Conservation (phyloP, 2,888 invertebrate genomes). For the Boloria euphrosyne region DNA sequence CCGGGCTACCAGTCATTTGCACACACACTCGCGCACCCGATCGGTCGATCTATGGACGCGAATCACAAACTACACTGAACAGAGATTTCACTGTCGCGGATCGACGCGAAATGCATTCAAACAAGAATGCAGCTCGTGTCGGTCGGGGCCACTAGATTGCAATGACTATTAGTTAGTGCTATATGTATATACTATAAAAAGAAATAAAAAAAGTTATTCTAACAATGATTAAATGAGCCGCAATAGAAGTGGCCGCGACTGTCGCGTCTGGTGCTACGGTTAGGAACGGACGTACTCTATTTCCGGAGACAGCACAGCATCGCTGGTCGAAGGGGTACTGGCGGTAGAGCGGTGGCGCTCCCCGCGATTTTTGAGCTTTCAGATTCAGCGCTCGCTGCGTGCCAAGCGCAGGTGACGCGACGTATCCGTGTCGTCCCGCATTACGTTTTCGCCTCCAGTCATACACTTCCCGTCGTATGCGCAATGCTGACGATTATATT, state of each 20-base stretch:
- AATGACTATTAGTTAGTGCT: constrained; percentile 38
- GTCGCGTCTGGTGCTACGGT: constrained; percentile 42
- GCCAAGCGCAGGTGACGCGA: constrained; percentile 43
- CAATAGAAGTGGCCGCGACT: constrained; percentile 68
- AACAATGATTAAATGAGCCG: constrained; percentile 51
- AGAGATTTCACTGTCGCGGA: constrained; percentile 47
- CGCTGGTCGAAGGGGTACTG: constrained; percentile 83
- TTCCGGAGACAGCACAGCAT: constrained; percentile 83
- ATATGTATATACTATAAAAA: neutral
- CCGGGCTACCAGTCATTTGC: constrained; percentile 80
- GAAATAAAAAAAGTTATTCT: constrained; percentile 2
- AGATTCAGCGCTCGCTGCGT: constrained; percentile 58
- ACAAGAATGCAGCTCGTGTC: constrained; percentile 66
- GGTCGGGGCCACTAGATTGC: constrained; percentile 61
- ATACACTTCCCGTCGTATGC: constrained; percentile 21
- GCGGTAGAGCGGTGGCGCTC: constrained; percentile 53
- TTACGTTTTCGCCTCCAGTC: constrained; percentile 32
- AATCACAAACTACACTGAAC: constrained; percentile 68
- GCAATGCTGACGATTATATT: constrained; percentile 5
- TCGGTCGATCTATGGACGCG: constrained; percentile 70
- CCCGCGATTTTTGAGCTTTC: constrained; percentile 58
- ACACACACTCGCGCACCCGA: constrained; percentile 80
- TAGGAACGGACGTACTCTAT: constrained; percentile 78
- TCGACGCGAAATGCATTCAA: constrained; percentile 61
- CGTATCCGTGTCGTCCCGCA: constrained; percentile 14